Conservation (phyloP, 2,797 vertebrate species). For the Aselliscus stoliczkanus region DNA sequence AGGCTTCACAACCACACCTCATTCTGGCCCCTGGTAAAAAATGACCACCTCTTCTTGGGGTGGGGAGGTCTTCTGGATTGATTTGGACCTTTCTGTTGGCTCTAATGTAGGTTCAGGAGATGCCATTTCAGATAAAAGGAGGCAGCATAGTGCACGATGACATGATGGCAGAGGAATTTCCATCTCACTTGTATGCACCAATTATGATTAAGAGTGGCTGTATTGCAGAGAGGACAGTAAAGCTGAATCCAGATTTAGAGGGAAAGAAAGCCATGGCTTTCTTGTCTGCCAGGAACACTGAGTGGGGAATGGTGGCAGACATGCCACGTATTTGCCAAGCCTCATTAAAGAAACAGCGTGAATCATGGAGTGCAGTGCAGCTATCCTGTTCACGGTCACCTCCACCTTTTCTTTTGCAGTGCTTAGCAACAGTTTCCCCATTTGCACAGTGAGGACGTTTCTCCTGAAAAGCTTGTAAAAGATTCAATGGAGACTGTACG, state of each 20-base stretch:
- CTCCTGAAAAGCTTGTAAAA: neutral
- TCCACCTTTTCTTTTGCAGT: neutral
- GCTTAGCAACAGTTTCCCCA: rapidly evolving
- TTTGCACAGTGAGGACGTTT: neutral
- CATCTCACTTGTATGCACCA: neutral
- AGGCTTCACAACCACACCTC: neutral
- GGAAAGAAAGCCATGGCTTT: neutral
- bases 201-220: neutral
- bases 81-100: neutral
- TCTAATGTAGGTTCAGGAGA: neutral
- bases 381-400: neutral
- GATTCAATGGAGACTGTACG: neutral
- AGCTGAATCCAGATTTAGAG: neutral
- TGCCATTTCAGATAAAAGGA: neutral
- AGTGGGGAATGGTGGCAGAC: too few species aligned
- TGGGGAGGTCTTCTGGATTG: neutral
- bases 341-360: neutral
- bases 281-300: neutral
- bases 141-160: neutral
- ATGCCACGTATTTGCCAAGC: neutral
- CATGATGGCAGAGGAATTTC: neutral
- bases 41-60: neutral
- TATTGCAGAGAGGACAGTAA: neutral
- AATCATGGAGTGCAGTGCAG: neutral
- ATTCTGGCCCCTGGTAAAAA: neutral